A percentile compares a stretch with the other conserved stretches of the same genome.
Conservation (phyloP, 2,113 vertebrate species). For the Leptosomus discolor region DNA sequence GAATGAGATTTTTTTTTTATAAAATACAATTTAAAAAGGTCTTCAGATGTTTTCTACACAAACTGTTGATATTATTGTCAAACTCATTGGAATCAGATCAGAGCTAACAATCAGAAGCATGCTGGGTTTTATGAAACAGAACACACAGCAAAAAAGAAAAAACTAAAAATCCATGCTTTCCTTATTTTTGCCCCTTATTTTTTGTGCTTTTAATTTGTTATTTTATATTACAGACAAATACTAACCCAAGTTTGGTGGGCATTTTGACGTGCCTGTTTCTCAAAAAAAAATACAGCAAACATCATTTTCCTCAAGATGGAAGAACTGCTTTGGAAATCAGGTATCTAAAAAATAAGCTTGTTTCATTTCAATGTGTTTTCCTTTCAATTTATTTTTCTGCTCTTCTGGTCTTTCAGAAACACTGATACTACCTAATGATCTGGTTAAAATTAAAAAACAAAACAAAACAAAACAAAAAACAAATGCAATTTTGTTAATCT, state of each 20-base stretch:
- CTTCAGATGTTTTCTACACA: background rate
- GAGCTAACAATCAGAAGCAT: background rate
- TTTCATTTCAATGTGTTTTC: background rate
- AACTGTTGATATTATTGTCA: background rate
- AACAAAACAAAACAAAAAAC: background rate
- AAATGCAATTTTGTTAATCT: background rate
- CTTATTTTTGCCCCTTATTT: background rate
- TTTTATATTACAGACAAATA: background rate
- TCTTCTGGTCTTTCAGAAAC: background rate
- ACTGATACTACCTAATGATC: background rate
- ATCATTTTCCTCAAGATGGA: background rate
- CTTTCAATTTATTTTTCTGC: background rate
- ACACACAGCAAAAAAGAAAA: accelerated
- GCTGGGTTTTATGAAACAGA: background rate
- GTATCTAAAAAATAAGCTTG: background rate
- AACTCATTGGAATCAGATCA: background rate
- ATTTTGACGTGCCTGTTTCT: background rate
- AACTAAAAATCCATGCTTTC: background rate
- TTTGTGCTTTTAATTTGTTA: background rate
- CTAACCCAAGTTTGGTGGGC: background rate
- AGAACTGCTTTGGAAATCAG: background rate
- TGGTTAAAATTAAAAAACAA: background rate
- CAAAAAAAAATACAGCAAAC: background rate
- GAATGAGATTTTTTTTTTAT: background rate
- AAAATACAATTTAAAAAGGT: background rate